Evolutionary conservation across 2,888 invertebrate species (phyloP).

Genomic region (Synergus japonicus): DNA sequence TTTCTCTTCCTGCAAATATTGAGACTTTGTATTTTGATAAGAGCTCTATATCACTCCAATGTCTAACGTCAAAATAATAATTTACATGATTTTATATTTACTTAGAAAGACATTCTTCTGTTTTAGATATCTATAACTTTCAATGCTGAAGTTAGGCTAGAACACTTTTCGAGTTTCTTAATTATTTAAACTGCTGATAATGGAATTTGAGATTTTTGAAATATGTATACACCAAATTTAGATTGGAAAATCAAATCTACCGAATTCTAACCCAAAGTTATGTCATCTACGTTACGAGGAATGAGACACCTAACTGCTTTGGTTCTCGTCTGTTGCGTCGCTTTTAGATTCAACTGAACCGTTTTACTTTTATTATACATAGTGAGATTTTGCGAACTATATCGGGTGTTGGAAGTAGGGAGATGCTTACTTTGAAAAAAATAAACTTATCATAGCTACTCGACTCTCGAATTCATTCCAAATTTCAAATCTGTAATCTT

Average conservation of each 20-base stretch:
- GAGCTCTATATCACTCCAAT: neutral
- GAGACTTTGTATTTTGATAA: neutral
- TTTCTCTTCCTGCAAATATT: neutral
- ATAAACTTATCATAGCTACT: neutral
- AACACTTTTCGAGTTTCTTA: neutral
- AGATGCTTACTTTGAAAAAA: neutral
- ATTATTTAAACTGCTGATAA: neutral
- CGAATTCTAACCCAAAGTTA: neutral
- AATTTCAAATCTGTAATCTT: neutral
- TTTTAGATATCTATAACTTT: neutral
- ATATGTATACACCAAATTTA: neutral
- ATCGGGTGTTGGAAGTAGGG: neutral
- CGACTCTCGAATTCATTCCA: neutral
- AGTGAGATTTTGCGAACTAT: neutral
- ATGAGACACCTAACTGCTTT: neutral
- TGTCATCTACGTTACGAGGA: conserved; percentile 1
- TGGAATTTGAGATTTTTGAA: neutral
- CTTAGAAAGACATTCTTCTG: neutral
- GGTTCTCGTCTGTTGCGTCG: neutral
- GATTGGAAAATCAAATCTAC: neutral
- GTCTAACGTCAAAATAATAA: neutral
- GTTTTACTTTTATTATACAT: conserved; percentile 6
- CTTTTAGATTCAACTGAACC: conserved; percentile 3
- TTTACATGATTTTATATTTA: neutral
- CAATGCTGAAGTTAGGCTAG: neutral